A percentile compares a stretch with the other conserved stretches of the same genome.
phyloP scores from a whole-genome alignment of 2,797 vertebrate species.

The Dromococcyx pavoninus region DNA sequence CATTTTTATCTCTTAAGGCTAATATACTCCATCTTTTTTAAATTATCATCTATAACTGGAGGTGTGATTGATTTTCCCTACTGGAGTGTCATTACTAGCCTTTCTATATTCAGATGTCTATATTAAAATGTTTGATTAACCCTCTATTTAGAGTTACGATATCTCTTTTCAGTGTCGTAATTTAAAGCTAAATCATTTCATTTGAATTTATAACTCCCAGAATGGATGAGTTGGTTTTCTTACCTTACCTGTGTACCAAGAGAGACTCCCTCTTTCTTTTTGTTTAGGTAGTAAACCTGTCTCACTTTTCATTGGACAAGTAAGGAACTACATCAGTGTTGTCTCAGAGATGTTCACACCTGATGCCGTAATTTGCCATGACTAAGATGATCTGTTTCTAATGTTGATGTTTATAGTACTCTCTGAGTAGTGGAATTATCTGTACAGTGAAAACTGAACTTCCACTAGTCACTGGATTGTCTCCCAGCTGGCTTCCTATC shows the following conservation, averaged over 20 bases:
- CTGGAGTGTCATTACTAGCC: background rate
- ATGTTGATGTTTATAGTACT: background rate
- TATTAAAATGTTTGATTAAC: slow-evolving; percentile 3
- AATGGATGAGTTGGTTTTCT: background rate
- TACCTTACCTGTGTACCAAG: background rate
- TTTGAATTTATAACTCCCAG: background rate
- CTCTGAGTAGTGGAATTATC: background rate
- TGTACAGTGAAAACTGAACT: background rate
- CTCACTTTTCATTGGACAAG: background rate
- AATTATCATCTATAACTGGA: background rate
- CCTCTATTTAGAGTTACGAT: background rate
- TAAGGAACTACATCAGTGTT: background rate
- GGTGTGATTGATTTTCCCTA: background rate
- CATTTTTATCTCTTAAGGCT: slow-evolving; percentile 5
- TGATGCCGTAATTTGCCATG: background rate
- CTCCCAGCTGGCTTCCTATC: background rate
- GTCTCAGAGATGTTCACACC: background rate
- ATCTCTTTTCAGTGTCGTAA: background rate
- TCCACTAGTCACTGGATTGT: background rate
- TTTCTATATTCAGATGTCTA: background rate
- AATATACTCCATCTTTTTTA: background rate
- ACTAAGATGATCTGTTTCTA: background rate
- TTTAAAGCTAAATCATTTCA: background rate
- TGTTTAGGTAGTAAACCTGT: background rate
- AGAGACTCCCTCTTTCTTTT: background rate